phyloP scores from a whole-genome alignment of 2,797 vertebrate genomes.

The Melopsittacus undulatus region DNA sequence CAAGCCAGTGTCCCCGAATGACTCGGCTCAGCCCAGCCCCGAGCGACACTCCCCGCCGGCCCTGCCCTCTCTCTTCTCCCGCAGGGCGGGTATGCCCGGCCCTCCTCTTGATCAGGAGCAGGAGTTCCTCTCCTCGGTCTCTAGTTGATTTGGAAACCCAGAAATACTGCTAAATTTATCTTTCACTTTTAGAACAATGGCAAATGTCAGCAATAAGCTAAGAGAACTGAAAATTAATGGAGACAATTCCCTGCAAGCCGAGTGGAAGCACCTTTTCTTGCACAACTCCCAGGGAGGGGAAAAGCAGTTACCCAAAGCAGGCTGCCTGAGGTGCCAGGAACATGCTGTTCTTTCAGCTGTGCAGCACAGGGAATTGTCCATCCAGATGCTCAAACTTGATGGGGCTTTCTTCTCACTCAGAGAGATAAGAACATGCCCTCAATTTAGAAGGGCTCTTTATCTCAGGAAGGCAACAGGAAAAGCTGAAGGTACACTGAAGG shows the following conservation, averaged over 20 bases:
- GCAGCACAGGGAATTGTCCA: background rate
- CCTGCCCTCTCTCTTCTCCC: background rate
- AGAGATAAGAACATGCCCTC: background rate
- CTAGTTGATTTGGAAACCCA: background rate
- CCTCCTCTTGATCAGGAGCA: background rate
- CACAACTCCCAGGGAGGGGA: background rate
- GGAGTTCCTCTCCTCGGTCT: background rate
- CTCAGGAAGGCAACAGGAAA: background rate
- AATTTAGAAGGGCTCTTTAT: background rate
- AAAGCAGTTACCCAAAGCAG: background rate
- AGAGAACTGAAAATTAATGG: background rate
- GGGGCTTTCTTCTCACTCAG: background rate
- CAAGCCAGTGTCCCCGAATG: constrained; percentile 69
- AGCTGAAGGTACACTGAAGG: background rate
- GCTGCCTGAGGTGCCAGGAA: constrained; percentile 40
- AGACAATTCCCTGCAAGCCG: background rate
- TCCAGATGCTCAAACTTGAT: background rate
- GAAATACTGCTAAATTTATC: constrained; percentile 1
- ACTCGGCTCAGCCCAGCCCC: constrained; percentile 30
- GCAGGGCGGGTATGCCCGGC: background rate
- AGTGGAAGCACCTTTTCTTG: constrained; percentile 28
- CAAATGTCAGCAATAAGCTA: background rate
- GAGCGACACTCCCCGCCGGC: background rate
- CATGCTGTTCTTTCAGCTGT: constrained; percentile 18
- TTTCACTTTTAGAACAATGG: background rate